These are phyloP conservation scores for Ophioderma brevispina DNA, from an alignment of 35 echinoderm and acorn worm species.

Conservation along the genomic window DNA sequence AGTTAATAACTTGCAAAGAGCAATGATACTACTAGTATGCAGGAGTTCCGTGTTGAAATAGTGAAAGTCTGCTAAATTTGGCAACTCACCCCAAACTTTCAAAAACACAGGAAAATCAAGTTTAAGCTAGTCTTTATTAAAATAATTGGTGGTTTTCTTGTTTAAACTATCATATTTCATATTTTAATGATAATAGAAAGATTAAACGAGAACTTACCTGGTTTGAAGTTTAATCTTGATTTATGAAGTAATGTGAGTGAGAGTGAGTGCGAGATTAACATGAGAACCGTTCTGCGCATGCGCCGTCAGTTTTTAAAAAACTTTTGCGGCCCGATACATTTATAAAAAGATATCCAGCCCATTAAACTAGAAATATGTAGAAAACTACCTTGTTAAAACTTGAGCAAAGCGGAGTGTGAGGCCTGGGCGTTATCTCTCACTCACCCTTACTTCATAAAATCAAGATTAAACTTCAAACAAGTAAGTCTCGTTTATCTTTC, in stretches of 20 bases:
- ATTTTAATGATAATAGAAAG: too few relatives aligned
- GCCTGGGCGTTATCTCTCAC: constrained; percentile 45
- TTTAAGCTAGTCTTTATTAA: too few relatives aligned
- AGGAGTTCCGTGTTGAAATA: too few relatives aligned
- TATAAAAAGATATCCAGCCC: neutral
- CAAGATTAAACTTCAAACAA: constrained; percentile 10
- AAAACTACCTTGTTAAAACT: neutral
- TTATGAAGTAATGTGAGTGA: constrained; percentile 36
- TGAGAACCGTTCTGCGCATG: constrained; percentile 28
- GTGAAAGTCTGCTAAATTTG: too few relatives aligned
- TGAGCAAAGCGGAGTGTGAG: neutral
- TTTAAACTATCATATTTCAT: too few relatives aligned
- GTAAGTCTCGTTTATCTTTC: constrained; percentile 3
- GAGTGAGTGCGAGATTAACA: too few relatives aligned
- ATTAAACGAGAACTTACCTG: constrained; percentile 26
- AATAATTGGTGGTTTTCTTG: too few relatives aligned
- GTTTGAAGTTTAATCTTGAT: constrained; percentile 10
- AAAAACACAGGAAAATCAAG: too few relatives aligned
- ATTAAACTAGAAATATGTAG: neutral
- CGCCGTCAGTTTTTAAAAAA: constrained; percentile 18
- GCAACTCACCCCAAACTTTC: too few relatives aligned
- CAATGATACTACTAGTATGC: too few relatives aligned
- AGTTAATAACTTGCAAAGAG: too few relatives aligned
- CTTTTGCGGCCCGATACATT: too few relatives aligned
- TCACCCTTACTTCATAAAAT: constrained; percentile 40